Evolutionary conservation across 1,140 invertebrate genomes (phyloP).

Genomic region (Nautilus pompilius): DNA sequence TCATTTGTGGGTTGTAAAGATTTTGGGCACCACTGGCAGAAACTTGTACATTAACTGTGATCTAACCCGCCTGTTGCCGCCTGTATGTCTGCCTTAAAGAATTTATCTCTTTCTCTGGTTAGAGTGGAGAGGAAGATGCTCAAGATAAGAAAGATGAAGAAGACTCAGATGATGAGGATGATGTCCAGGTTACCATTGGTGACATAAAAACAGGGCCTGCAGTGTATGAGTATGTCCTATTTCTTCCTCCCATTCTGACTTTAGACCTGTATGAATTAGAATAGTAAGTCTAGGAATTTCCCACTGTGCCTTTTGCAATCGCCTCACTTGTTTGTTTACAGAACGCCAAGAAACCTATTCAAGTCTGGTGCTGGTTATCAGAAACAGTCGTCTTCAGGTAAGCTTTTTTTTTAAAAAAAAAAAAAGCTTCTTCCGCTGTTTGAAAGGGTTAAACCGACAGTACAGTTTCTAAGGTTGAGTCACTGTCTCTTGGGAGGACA

Average conservation of each 20-base stretch:
- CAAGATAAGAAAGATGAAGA: constrained; percentile 30
- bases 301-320: neutral
- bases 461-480: no score
- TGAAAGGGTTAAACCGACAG: no score
- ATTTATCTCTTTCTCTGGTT: neutral
- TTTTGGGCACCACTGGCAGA: no score
- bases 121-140: constrained; percentile 27
- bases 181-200: constrained; percentile 52
- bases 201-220: constrained; percentile 49
- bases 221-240: constrained; percentile 31
- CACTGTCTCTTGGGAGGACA: neutral
- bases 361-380: constrained; percentile 37
- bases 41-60: no score
- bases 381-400: constrained; percentile 26
- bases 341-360: no score
- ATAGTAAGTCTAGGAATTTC: neutral
- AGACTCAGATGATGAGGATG: constrained; percentile 47
- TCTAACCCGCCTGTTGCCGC: no score
- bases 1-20: no score
- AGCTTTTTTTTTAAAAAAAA: constrained; percentile 6
- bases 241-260: neutral
- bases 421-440: no score
- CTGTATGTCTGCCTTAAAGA: neutral
- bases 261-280: no score
- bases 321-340: constrained; percentile 10